Base-by-base conservation (phyloP, 2,888 invertebrate species). In the Halictus quadricinctus region DNA sequence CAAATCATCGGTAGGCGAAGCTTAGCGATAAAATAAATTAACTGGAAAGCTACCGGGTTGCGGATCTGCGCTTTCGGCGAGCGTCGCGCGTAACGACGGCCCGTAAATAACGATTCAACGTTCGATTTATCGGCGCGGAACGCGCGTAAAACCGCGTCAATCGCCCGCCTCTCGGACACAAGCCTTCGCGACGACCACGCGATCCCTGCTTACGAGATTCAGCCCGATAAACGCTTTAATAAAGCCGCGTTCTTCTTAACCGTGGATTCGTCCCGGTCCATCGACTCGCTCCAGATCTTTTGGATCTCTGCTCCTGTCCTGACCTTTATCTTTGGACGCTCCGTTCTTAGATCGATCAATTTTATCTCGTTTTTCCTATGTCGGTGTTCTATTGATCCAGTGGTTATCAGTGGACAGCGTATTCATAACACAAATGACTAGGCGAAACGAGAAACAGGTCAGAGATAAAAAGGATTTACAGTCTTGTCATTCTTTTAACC, bases 21-120 rank as follows among this genome's bases (percentile, higher is more conserved):
- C 83, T 85, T 81, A 89, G 92, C 92, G 92, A 93, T 94, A 93
- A 94, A 94, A 93, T 93, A 94, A 94, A 94, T 94, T 93, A 93
- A 92, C 90, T 90, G 87, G 90, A 74, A 92, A 90, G 94, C 94
- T 93, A 93, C 94, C 92, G 93, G 89, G 88, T 91, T 91, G 90
- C 85, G 78, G 72, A 69, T 77, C 54, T 1, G 48, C 88, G 90
- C 91, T 90, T 86, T 89, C 84, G 85, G 86, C 84, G 85, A 85
- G 36, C 81, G 84, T 86, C 88, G 88, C 88, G 88, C 85, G 87
- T 92, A 92, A 93, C 92, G 92, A 93, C 92, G 91, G 90, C 88
- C 90, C 91, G 91, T 92, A 93, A 93, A 93, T 93, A 92, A 93
- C 91, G 88, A 88, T 87, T 86, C 86, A 84, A 82, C 83, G 76